Percentiles rank a stretch among this genome's conserved stretches.
Conservation (phyloP, 2,113 vertebrate species). For the Amphilophus citrinellus region DNA sequence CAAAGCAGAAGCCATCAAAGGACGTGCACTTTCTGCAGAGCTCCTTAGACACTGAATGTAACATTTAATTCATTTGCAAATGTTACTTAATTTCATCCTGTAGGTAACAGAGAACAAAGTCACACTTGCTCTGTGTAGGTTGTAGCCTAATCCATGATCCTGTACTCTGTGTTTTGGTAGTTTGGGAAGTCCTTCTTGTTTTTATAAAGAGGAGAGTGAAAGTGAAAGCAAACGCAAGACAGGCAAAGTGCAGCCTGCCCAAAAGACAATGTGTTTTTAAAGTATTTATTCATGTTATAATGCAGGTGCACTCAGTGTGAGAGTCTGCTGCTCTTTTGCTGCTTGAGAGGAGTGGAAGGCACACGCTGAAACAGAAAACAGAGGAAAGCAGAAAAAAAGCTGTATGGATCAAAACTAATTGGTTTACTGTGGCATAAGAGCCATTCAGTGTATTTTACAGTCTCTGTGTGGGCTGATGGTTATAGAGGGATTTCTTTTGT, state of each 20-base stretch:
- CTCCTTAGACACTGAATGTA: background rate
- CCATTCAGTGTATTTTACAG: background rate
- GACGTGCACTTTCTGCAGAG: background rate
- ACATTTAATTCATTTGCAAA: background rate
- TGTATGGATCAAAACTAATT: background rate
- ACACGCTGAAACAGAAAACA: background rate
- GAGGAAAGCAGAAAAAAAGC: conserved; percentile 5
- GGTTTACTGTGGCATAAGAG: background rate
- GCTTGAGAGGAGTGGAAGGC: background rate
- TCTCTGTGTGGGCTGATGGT: background rate
- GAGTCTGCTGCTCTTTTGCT: background rate
- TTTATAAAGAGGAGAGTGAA: background rate
- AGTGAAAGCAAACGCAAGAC: background rate
- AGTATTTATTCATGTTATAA: background rate
- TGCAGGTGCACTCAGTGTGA: background rate
- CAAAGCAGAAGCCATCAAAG: background rate
- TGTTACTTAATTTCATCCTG: background rate
- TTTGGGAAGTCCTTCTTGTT: background rate
- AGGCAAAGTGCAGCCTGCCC: background rate
- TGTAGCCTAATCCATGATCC: background rate
- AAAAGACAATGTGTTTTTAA: background rate
- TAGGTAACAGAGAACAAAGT: background rate
- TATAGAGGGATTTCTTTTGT: background rate
- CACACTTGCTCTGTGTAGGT: accelerated
- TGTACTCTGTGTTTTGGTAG: background rate